Conservation (phyloP, 2,888 invertebrate genomes). For the Euclidia mi region DNA sequence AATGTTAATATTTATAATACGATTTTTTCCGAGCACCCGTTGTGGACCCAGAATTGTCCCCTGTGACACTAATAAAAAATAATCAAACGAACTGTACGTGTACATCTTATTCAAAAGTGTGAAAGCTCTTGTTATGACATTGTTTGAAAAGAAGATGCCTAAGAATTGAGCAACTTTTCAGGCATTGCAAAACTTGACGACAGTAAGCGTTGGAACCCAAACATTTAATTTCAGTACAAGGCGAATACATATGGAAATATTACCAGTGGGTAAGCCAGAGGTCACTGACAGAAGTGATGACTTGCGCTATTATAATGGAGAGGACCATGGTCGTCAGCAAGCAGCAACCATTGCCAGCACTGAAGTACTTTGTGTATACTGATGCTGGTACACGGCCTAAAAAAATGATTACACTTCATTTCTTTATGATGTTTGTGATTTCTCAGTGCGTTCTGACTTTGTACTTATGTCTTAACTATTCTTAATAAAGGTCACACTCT, state of each 20-base stretch:
- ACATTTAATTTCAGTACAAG: no score
- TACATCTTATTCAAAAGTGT: no score
- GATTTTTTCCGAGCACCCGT: no score
- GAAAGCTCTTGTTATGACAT: no score
- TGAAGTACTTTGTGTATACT: conserved; percentile 92
- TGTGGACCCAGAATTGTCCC: neutral
- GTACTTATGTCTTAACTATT: no score
- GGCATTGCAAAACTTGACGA: no score
- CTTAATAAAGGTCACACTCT: no score
- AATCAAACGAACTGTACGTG: no score
- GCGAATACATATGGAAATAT: conserved; percentile 37
- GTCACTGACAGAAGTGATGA: conserved; percentile 92
- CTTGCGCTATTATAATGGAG: conserved; percentile 91
- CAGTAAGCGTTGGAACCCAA: no score
- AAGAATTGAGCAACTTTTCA: no score
- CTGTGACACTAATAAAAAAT: neutral
- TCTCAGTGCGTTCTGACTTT: no score
- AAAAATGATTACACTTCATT: conserved; percentile 2
- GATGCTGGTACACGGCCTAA: conserved; percentile 88
- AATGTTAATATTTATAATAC: neutral
- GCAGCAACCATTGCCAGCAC: conserved; percentile 91
- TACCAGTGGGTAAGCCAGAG: conserved; percentile 95
- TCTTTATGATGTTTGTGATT: neutral
- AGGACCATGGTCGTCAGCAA: conserved; percentile 88
- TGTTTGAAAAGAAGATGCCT: no score